These are phyloP conservation scores for Cynoglossus semilaevis DNA, from an alignment of 2,113 vertebrate genomes.

Conservation along the genomic window DNA sequence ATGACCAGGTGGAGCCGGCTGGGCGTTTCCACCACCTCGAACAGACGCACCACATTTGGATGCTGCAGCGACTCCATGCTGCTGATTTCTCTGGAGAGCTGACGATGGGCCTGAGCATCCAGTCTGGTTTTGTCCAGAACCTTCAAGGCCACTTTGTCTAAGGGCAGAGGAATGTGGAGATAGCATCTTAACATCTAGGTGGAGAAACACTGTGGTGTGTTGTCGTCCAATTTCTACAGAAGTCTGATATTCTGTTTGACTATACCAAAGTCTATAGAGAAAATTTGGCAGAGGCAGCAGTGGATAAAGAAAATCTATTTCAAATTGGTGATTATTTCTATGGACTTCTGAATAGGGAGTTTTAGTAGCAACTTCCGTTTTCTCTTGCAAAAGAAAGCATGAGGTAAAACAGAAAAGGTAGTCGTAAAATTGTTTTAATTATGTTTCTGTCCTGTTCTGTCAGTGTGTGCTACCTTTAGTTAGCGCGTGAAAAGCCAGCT, in stretches of 20 bases:
- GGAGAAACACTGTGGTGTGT: too few species aligned
- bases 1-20: conserved; percentile 89
- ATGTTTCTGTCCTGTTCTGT: background rate
- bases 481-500: conserved; percentile 88
- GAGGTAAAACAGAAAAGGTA: too few species aligned
- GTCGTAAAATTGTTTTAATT: background rate
- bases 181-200: background rate
- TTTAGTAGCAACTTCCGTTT: too few species aligned
- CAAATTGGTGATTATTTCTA: too few species aligned
- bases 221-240: too few species aligned
- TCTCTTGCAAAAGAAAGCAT: too few species aligned
- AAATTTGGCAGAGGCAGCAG: background rate
- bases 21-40: conserved; percentile 90
- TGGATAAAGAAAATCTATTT: background rate
- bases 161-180: background rate
- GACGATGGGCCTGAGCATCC: conserved; percentile 84
- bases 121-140: conserved; percentile 90
- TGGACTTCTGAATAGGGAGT: background rate
- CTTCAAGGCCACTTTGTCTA: conserved; percentile 97
- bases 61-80: conserved; percentile 92
- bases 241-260: too few species aligned
- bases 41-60: conserved; percentile 89
- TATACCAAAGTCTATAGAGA: background rate
- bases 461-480: conserved; percentile 79
- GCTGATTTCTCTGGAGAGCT: conserved; percentile 87